A percentile compares a stretch with the other conserved stretches of the same genome.
Evolutionary conservation across 2,113 vertebrate species (phyloP).

Genomic region (Jacana jacana): DNA sequence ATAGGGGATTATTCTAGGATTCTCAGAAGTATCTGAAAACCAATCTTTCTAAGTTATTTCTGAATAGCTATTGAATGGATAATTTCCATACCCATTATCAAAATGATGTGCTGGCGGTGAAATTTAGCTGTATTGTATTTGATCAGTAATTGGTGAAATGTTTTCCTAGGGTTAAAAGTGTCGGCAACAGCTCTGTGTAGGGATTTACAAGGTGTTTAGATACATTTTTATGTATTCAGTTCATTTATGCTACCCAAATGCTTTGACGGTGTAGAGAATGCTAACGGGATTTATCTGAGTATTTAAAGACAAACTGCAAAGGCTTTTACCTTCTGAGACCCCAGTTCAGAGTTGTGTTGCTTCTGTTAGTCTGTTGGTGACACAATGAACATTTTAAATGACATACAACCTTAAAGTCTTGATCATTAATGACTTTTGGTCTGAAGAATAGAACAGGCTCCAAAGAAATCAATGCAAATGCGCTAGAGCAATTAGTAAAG

Average conservation of each 20-base stretch:
- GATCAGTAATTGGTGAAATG: slow-evolving; percentile 77
- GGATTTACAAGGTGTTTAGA: slow-evolving; percentile 72
- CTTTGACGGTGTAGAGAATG: slow-evolving; percentile 61
- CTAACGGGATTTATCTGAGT: slow-evolving; percentile 58
- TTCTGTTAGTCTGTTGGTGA: neutral
- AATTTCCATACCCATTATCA: slow-evolving; percentile 78
- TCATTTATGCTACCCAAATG: slow-evolving; percentile 68
- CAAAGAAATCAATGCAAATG: neutral
- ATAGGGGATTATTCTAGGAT: slow-evolving; percentile 71
- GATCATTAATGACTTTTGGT: neutral
- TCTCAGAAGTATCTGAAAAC: slow-evolving; percentile 76
- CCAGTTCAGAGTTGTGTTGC: slow-evolving; percentile 18
- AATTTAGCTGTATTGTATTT: slow-evolving; percentile 77
- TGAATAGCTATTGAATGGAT: slow-evolving; percentile 79
- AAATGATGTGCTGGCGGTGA: slow-evolving; percentile 73
- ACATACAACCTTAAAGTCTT: fast-evolving
- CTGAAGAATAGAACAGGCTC: neutral
- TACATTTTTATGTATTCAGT: slow-evolving; percentile 69
- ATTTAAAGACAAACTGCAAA: slow-evolving; percentile 60
- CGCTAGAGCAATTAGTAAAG: neutral
- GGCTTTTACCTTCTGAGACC: slow-evolving; percentile 55
- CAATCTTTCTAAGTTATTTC: slow-evolving; percentile 76
- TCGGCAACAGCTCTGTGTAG: slow-evolving; percentile 61
- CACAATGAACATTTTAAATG: neutral
- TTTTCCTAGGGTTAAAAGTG: slow-evolving; percentile 73